These are phyloP conservation scores for Melipona quadrifasciata DNA, from an alignment of 1,140 invertebrate genomes.

Conservation along the genomic window DNA sequence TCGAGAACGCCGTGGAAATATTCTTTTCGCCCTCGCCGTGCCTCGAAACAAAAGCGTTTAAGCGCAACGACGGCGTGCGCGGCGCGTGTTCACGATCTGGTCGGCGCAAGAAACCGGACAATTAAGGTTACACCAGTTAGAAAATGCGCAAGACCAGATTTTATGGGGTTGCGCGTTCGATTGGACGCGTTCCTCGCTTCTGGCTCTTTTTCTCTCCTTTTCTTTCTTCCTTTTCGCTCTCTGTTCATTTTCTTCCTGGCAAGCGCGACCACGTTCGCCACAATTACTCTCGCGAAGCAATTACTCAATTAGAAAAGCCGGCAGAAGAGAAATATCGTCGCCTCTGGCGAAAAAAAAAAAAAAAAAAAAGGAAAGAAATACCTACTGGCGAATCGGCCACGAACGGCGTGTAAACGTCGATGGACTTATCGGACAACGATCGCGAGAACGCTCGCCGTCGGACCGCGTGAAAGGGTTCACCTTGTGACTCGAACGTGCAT, in stretches of 20 bases:
- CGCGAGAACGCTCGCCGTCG: conserved; percentile 28
- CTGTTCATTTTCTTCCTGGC: background rate
- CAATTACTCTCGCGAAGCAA: conserved; percentile 1
- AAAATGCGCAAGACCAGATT: background rate
- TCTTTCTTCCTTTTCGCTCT: background rate
- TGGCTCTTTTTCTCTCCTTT: no score
- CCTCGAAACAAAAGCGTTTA: background rate
- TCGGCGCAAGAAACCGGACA: background rate
- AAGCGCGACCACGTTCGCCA: background rate
- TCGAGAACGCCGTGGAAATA: conserved; percentile 30
- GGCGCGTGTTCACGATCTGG: background rate
- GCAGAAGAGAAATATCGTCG: background rate
- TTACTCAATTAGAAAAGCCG: conserved; percentile 28
- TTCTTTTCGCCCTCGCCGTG: background rate
- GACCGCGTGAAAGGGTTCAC: conserved; percentile 8
- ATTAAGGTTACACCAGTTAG: background rate
- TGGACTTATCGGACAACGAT: background rate
- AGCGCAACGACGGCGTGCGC: background rate
- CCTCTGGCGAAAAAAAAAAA: background rate
- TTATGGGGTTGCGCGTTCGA: background rate
- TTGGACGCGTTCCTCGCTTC: background rate
- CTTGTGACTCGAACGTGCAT: background rate
- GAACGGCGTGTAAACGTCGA: conserved; percentile 1
- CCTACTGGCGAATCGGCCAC: background rate
- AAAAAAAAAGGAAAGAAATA: no score